Conservation (phyloP, 2,113 vertebrate species). For the Saccopteryx bilineata region DNA sequence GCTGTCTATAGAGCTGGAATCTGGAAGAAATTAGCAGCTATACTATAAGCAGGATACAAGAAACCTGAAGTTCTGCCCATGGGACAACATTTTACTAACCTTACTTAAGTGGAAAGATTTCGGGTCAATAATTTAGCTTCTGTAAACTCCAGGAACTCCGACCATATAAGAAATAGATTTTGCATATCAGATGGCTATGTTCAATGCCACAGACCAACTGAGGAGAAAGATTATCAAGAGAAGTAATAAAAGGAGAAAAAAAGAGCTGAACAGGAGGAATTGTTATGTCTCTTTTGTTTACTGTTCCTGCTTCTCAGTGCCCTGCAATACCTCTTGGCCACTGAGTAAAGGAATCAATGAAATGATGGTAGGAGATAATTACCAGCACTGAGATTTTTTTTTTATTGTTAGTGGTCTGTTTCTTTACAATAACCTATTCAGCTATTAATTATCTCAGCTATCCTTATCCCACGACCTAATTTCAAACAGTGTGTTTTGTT, state of each 20-base stretch:
- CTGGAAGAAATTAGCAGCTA: not conserved
- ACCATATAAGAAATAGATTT: constrained; percentile 63
- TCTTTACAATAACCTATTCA: constrained; percentile 21
- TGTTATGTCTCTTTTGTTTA: not conserved
- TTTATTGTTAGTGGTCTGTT: not conserved
- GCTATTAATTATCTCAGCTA: constrained; percentile 26
- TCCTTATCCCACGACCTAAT: constrained; percentile 29
- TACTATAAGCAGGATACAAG: not conserved
- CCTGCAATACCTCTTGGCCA: constrained; percentile 33
- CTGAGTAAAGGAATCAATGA: constrained; percentile 52
- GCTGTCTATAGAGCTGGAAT: not conserved
- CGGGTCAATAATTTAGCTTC: constrained; percentile 45
- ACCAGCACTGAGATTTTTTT: not conserved
- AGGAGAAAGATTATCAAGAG: constrained; percentile 15
- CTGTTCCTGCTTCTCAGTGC: not conserved
- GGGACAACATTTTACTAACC: constrained; percentile 10
- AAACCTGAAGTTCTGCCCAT: not conserved
- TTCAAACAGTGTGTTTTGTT: constrained; percentile 20
- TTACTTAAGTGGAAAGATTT: constrained; percentile 56
- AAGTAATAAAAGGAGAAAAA: constrained; percentile 1
- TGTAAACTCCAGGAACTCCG: constrained; percentile 30
- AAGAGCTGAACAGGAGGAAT: not conserved
- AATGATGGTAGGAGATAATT: not conserved
- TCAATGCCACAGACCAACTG: not conserved
- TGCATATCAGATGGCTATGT: not conserved